phyloP scores from a whole-genome alignment of 2,888 invertebrate species.

The Pterobdella sp. region DNA sequence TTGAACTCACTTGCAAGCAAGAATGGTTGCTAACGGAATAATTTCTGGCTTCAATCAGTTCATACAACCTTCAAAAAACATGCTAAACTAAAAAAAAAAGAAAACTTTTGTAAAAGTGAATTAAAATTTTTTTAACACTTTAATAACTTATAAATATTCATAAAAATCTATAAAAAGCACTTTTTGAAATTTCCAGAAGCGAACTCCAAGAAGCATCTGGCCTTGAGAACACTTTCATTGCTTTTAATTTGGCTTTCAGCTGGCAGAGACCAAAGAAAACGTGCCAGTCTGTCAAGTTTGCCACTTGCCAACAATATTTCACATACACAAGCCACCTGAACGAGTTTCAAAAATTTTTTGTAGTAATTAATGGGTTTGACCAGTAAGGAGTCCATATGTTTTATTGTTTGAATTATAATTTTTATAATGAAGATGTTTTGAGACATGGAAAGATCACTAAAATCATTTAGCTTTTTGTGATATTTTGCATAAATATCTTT shows the following conservation, averaged over 20 bases:
- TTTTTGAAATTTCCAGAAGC: constrained; percentile 77
- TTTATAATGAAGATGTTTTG: too few relatives aligned
- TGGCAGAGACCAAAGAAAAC: constrained; percentile 93
- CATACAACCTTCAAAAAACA: constrained; percentile 1
- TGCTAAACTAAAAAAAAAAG: too few relatives aligned
- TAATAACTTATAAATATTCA: too few relatives aligned
- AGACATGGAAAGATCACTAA: too few relatives aligned
- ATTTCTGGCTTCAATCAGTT: constrained; percentile 6
- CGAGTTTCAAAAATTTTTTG: too few relatives aligned
- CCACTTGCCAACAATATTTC: constrained; percentile 91
- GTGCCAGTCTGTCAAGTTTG: constrained; percentile 85
- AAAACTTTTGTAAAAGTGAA: too few relatives aligned
- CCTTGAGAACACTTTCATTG: constrained; percentile 93
- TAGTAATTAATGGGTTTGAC: too few relatives aligned
- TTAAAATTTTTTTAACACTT: too few relatives aligned
- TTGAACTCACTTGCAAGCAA: constrained; percentile 24
- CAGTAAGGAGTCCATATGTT: too few relatives aligned
- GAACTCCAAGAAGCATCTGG: constrained; percentile 94
- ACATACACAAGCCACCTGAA: constrained; percentile 98
- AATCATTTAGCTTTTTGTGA: too few relatives aligned
- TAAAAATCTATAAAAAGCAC: constrained; percentile 32
- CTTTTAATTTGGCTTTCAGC: constrained; percentile 91
- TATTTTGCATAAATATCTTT: too few relatives aligned
- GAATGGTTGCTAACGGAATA: constrained; percentile 19
- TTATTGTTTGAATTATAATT: too few relatives aligned